A percentile compares a stretch with the other conserved stretches of the same genome.
Conservation (phyloP, 2,888 invertebrate species). For the Pemphredon lugubris region DNA sequence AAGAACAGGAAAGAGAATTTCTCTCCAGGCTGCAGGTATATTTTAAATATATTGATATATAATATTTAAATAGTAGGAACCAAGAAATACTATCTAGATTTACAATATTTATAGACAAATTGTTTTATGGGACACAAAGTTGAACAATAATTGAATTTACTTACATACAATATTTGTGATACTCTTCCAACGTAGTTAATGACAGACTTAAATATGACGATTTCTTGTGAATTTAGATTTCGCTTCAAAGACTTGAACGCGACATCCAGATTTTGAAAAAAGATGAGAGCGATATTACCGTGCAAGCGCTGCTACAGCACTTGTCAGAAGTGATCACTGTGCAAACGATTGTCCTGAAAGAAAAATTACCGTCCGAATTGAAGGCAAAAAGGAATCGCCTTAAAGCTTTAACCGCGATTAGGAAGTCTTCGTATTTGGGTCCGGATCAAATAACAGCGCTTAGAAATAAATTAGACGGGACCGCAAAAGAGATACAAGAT, state of each 20-base stretch:
- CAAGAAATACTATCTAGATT: no score
- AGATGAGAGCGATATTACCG: slow-evolving; percentile 83
- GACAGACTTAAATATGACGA: slow-evolving; percentile 7
- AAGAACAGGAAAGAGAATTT: slow-evolving; percentile 82
- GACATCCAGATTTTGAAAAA: slow-evolving; percentile 85
- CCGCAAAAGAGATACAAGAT: slow-evolving; percentile 86
- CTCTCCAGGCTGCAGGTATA: slow-evolving; percentile 69
- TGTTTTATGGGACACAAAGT: no score
- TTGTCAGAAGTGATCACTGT: slow-evolving; percentile 89
- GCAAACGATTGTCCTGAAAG: slow-evolving; percentile 84
- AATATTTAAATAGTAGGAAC: not conserved
- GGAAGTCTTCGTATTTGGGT: slow-evolving; percentile 68
- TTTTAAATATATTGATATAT: slow-evolving; percentile 57
- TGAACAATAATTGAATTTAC: no score
- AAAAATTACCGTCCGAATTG: slow-evolving; percentile 90
- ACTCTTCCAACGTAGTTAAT: no score
- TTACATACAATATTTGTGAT: no score
- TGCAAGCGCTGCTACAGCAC: slow-evolving; percentile 87
- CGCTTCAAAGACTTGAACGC: slow-evolving; percentile 85
- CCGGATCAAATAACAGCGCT: slow-evolving; percentile 72
- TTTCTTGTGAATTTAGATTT: slow-evolving; percentile 29
- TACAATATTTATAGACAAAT: no score
- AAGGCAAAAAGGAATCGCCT: slow-evolving; percentile 85
- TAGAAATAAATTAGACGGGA: slow-evolving; percentile 79
- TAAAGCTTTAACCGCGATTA: slow-evolving; percentile 84